Conservation (phyloP, 2,888 invertebrate species). For the Spicauda simplicius region DNA sequence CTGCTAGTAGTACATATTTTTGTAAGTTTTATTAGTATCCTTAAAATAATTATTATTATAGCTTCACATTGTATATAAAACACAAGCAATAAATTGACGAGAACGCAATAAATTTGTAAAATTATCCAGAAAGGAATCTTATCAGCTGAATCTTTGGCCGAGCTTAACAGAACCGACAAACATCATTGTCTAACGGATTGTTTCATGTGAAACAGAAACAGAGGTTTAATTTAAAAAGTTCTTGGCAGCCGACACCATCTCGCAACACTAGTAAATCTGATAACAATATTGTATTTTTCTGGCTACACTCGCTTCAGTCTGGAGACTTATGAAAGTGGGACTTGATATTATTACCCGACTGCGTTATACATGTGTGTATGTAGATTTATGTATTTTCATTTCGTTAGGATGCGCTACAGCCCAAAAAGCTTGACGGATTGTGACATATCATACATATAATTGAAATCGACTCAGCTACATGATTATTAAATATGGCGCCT, state of each 20-base stretch:
- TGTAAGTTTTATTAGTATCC: too few relatives aligned
- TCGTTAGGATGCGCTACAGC: too few relatives aligned
- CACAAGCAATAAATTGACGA: too few relatives aligned
- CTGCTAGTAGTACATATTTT: too few relatives aligned
- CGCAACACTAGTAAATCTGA: slow-evolving; percentile 20
- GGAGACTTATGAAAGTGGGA: slow-evolving; percentile 19
- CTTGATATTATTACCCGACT: slow-evolving; percentile 13
- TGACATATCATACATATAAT: too few relatives aligned
- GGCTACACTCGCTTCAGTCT: slow-evolving; percentile 17
- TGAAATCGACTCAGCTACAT: too few relatives aligned
- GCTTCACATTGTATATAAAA: too few relatives aligned
- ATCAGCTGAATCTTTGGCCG: not conserved
- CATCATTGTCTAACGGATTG: slow-evolving; percentile 1
- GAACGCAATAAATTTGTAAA: not conserved
- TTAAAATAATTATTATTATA: too few relatives aligned
- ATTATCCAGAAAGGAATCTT: not conserved
- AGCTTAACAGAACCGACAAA: not conserved
- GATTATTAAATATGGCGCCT: too few relatives aligned
- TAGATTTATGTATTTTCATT: too few relatives aligned
- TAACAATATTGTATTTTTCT: slow-evolving; percentile 30
- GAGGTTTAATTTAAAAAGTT: slow-evolving; percentile 21
- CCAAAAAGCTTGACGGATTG: too few relatives aligned
- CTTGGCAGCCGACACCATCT: slow-evolving; percentile 16
- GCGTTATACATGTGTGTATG: too few relatives aligned
- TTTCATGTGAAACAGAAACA: slow-evolving; percentile 4